phyloP scores from a whole-genome alignment of 2,113 vertebrate species.

The Rafetus swinhoei region DNA sequence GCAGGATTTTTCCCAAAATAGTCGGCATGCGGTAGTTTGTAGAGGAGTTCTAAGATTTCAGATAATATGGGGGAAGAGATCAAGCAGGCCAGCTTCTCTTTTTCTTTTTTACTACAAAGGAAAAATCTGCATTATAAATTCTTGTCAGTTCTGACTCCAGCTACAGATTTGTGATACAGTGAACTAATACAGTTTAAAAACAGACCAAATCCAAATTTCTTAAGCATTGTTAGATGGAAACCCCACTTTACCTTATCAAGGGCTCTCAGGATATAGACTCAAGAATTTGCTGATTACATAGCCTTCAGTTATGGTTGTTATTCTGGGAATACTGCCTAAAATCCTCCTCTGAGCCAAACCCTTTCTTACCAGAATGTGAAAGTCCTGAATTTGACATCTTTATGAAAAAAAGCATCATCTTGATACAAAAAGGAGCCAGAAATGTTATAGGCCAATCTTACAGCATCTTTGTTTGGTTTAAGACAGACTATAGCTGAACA shows the following conservation, averaged over 20 bases:
- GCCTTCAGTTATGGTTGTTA: not conserved
- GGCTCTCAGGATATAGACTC: accelerated
- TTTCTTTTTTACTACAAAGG: not conserved
- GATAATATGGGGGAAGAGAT: not conserved
- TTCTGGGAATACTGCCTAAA: not conserved
- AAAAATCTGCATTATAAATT: not conserved
- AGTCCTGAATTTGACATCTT: not conserved
- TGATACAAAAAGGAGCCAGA: not conserved
- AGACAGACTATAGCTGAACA: not conserved
- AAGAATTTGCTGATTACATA: not conserved
- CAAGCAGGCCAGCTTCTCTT: not conserved
- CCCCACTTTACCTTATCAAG: not conserved
- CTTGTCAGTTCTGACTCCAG: not conserved
- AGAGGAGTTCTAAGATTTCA: not conserved
- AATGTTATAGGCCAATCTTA: not conserved
- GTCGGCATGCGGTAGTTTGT: not conserved
- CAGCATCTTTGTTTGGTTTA: not conserved
- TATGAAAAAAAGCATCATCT: not conserved
- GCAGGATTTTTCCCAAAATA: too few species aligned
- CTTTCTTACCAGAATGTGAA: not conserved
- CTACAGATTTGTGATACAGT: not conserved
- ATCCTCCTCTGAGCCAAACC: not conserved
- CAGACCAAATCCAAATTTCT: accelerated
- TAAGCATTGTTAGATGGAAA: not conserved
- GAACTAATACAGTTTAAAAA: not conserved